These are phyloP conservation scores for Fringilla coelebs DNA, from an alignment of 2,797 vertebrate species.

Conservation along the genomic window DNA sequence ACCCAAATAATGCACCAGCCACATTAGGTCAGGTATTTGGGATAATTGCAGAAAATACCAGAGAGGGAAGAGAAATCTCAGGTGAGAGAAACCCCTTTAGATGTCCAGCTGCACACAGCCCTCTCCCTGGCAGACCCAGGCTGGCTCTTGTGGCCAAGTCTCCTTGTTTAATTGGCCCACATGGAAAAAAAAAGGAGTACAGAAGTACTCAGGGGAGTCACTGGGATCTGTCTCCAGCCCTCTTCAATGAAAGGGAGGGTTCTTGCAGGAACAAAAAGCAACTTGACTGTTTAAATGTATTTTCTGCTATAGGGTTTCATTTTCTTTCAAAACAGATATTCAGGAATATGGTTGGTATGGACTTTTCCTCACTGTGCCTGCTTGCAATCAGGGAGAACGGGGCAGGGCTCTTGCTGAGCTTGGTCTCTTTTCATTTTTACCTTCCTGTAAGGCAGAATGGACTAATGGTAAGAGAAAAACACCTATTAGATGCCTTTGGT, in stretches of 20 bases:
- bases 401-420: not conserved
- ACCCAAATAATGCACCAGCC: not conserved
- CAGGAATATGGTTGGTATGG: not conserved
- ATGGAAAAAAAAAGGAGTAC: not conserved
- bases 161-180: not conserved
- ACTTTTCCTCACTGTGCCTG: not conserved
- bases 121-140: not conserved
- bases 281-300: not conserved
- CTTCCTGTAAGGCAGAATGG: not conserved
- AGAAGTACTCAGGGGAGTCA: not conserved
- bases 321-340: not conserved
- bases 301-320: not conserved
- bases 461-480: not conserved
- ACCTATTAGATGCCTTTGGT: not conserved
- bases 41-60: not conserved
- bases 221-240: not conserved
- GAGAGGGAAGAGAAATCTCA: not conserved
- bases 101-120: not conserved
- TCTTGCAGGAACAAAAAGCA: not conserved
- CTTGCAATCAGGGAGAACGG: not conserved
- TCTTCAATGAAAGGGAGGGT: not conserved
- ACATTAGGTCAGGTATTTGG: not conserved
- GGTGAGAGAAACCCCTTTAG: not conserved
- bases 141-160: not conserved
- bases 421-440: not conserved